These are phyloP conservation scores for Craterocephalus amniculus DNA, from an alignment of 2,797 vertebrate species.

Conservation along the genomic window DNA sequence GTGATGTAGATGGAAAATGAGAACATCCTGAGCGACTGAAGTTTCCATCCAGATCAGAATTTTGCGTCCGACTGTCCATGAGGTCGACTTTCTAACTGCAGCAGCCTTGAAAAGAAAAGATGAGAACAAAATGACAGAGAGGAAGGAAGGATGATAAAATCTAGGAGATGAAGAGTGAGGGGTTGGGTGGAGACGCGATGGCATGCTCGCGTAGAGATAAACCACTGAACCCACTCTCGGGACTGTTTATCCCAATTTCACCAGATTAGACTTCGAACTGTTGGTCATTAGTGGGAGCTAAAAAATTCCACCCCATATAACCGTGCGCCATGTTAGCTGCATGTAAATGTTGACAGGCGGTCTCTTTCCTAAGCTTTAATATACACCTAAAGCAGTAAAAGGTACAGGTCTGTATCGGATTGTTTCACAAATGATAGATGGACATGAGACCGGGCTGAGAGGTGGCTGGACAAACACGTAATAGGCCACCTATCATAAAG, in stretches of 20 bases:
- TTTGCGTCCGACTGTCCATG: neutral
- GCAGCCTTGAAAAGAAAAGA: neutral
- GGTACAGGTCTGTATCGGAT: neutral
- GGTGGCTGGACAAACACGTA: neutral
- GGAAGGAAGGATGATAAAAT: slow-evolving; percentile 27
- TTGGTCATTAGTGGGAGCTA: slow-evolving; percentile 15
- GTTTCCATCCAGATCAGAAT: neutral
- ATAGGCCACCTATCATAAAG: no score
- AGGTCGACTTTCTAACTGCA: neutral
- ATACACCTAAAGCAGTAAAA: no score
- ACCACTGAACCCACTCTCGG: slow-evolving; percentile 21
- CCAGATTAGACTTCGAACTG: slow-evolving; percentile 24
- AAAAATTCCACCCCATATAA: slow-evolving; percentile 2
- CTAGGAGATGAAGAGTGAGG: slow-evolving; percentile 44
- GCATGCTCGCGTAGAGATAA: slow-evolving; percentile 48
- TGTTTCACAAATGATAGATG: neutral
- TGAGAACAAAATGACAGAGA: slow-evolving; percentile 11
- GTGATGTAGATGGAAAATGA: neutral
- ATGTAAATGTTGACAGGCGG: no score
- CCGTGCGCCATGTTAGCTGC: neutral
- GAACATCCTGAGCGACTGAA: neutral
- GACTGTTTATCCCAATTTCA: slow-evolving; percentile 14
- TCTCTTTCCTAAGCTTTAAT: neutral
- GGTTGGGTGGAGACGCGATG: slow-evolving; percentile 58
- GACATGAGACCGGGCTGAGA: neutral